Base-by-base conservation (phyloP, 1,140 invertebrate species). In the Sipha flava region DNA sequence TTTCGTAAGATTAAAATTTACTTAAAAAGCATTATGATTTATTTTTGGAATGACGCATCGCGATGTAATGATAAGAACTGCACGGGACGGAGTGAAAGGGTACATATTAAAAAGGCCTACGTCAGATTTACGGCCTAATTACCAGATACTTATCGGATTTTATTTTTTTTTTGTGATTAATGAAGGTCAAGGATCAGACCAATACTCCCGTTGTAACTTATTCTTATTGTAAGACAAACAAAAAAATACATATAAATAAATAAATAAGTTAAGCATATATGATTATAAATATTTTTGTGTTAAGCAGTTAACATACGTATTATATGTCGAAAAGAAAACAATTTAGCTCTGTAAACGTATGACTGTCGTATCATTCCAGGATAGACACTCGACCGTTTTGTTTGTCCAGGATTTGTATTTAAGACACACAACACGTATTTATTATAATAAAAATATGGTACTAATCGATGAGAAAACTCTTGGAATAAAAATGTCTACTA, bases 81-180 rank as follows among this genome's bases (percentile, higher is more conserved):
- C 16, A 1, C 70, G 70, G 45, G 10, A 54, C n/a, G 7, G 45
- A 73, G 29, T 40, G 34, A 73, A 54, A 73, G 70, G 47, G 47
- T 37, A 57, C 31, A 23, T 34, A 62, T 26, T n/a, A n/a, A 29
- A 75, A 75, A 54, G 49, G 72, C 47, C 45, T 52, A 72, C 18
- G 18, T 29, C 16, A n/a, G 16, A 34, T 12, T 21, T 49, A 52
- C 31, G 47, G 26, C 31, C 49, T 54, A 54, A 75, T 75, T 75
- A 75, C 31, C 6, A 54, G 72, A 75, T 75, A 54, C 45, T 75
- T 75, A 75, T 75, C 72, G 2, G 26, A 31, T 54, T 73, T 37
- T n/a, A n/a, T n/a, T 54, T 72, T 49, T 73, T 26, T 40, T 34
- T 37, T 21, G n/a, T 40, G 47, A 75, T 75, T 75, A 75, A 72